phyloP scores from a whole-genome alignment of 2,113 vertebrate species.

The Propithecus coquereli region DNA sequence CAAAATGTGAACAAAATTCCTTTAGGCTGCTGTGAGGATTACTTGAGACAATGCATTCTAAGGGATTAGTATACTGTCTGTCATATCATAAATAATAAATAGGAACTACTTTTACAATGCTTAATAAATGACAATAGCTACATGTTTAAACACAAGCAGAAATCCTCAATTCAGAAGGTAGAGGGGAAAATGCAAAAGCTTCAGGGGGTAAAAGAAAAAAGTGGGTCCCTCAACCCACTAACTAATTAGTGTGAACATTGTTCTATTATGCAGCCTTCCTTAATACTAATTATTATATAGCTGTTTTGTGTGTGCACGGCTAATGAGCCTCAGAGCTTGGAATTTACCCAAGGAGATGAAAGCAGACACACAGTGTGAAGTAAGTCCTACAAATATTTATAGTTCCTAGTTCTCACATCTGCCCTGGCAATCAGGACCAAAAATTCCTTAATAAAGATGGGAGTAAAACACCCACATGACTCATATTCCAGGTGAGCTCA shows the following conservation, averaged over 20 bases:
- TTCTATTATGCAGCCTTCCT: conserved; percentile 66
- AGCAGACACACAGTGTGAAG: conserved; percentile 37
- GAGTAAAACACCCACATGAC: not conserved
- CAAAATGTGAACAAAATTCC: not conserved
- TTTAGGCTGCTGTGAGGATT: not conserved
- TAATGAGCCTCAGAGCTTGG: conserved; percentile 75
- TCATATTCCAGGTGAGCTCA: not conserved
- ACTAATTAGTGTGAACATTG: conserved; percentile 70
- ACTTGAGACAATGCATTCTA: not conserved
- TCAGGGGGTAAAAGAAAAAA: not conserved
- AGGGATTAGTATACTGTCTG: not conserved
- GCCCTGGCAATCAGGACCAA: not conserved
- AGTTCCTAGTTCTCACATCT: not conserved
- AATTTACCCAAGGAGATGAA: conserved; percentile 70
- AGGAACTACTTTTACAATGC: not conserved
- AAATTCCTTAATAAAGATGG: not conserved
- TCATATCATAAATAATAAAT: not conserved
- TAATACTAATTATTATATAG: conserved; percentile 77
- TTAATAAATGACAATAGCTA: not conserved
- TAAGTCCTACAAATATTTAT: conserved; percentile 36
- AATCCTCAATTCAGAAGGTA: not conserved
- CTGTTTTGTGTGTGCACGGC: conserved; percentile 59
- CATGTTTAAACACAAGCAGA: not conserved
- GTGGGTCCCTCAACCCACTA: conserved; percentile 47
- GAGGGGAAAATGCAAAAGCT: conserved; percentile 5